Evolutionary conservation across 2,888 invertebrate genomes (phyloP), one percentile per base, ranked within the genome.

Genomic region (Papilio gigon): DNA sequence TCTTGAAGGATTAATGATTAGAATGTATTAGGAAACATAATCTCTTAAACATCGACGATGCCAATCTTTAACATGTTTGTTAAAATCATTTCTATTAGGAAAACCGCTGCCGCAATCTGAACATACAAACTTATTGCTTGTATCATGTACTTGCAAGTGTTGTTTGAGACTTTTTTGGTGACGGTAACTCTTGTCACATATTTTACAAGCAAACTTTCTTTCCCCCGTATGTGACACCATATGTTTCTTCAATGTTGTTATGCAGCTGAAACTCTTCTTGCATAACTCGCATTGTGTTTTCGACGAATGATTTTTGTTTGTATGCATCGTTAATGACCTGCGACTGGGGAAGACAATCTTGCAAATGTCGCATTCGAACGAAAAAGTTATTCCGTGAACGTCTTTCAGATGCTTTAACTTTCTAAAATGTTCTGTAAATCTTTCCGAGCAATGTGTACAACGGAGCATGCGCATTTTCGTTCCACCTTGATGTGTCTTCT

Each of bases 111-210:
- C 84, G 65, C 87, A 88, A 9, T 84, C 82, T 0, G 82, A 73
- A 64, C 87, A 87, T 6, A 76, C 77, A 8, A 84, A 80, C 64
- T 78, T 73, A 20, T 78, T 79, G 0, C 75, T 79, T 25, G 77
- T 74, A 0, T 72, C 68, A 70, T 88, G 88, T 1, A 78, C 75
- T 30, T 84, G 80, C 78, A 90, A 79, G 70, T 93, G 93, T 30
- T 91, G 84, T 20, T 81, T 85, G 74, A 89, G 73, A 62, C 84
- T 88, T 70, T 85, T 90, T 73, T 91, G 90, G 50, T 92, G 90
- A 63, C 90, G 88, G 62, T 93, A 93, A 0, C 90, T 84, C 71
- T 93, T 93, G 42, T 88, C 84, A 68, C 93, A 93, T 1, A 90
- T 68, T 11, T 79, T 75, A 72, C 93, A 93, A 0, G 80, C 63